Evolutionary conservation across 2,113 vertebrate genomes (phyloP).

Genomic region (Coturnix japonica): DNA sequence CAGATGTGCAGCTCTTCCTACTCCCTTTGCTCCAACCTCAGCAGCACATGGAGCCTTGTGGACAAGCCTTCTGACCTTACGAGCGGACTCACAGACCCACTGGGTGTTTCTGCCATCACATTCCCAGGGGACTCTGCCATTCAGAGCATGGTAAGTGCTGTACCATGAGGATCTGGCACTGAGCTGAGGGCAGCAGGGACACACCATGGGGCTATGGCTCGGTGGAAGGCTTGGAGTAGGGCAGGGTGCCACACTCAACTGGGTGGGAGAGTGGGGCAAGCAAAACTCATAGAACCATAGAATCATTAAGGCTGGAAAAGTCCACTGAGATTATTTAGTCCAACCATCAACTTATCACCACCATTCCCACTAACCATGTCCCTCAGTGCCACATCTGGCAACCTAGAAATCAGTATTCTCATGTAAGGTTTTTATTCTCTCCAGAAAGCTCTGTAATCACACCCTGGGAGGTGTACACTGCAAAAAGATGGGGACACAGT

Average conservation of each 20-base stretch:
- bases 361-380: no score
- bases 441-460: not conserved
- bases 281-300: no score
- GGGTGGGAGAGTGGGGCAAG: no score
- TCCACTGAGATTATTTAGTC: no score
- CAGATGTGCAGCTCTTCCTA: slow-evolving; percentile 80
- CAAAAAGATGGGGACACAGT: not conserved
- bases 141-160: slow-evolving; percentile 70
- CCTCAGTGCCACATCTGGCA: not conserved
- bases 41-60: slow-evolving; percentile 81
- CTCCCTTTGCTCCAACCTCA: slow-evolving; percentile 81
- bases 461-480: not conserved
- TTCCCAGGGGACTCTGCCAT: slow-evolving; percentile 36
- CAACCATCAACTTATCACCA: no score
- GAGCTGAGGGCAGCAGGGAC: not conserved
- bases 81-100: not conserved
- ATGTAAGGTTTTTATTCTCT: not conserved
- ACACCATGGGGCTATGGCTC: accelerated
- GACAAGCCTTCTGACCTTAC: slow-evolving; percentile 64
- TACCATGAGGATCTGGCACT: not conserved
- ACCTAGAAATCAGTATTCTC: not conserved
- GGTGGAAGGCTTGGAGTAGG: not conserved
- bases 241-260: no score
- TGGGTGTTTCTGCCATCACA: not conserved
- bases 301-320: no score